Conservation (phyloP, 2,113 vertebrate genomes). For the Phalacrocorax pelagicus region DNA sequence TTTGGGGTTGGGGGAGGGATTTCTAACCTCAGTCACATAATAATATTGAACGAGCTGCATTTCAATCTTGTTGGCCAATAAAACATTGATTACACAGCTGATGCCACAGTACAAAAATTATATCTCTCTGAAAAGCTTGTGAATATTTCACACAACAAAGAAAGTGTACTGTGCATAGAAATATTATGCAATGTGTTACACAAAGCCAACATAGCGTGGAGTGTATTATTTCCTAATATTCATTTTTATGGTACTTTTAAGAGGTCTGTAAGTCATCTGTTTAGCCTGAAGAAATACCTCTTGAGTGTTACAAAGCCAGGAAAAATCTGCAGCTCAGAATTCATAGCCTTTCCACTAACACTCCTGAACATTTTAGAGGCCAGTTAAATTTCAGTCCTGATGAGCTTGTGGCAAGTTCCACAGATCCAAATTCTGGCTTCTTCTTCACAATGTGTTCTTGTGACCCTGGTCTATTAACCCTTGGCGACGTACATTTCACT, state of each 20-base stretch:
- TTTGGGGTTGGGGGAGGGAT: neutral
- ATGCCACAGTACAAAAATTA: constrained; percentile 45
- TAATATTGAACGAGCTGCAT: neutral
- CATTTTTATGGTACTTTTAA: constrained; percentile 7
- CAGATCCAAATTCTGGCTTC: neutral
- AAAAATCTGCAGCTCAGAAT: constrained; percentile 23
- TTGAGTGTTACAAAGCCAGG: neutral
- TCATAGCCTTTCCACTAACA: neutral
- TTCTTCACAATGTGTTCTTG: neutral
- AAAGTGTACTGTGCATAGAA: neutral
- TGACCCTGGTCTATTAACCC: neutral
- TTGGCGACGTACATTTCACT: neutral
- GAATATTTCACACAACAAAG: constrained; percentile 28
- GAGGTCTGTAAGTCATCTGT: constrained; percentile 46
- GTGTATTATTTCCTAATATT: constrained; percentile 42
- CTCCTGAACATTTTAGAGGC: neutral
- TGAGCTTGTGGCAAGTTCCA: neutral
- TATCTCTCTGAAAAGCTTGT: neutral
- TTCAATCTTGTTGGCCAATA: constrained; percentile 46
- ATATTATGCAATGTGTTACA: neutral
- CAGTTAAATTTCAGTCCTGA: neutral
- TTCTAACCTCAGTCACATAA: constrained; percentile 20
- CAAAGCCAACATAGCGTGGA: neutral
- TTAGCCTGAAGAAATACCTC: constrained; percentile 40
- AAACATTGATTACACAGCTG: constrained; percentile 62